phyloP scores from a whole-genome alignment of 2,113 vertebrate genomes.

The Pipa parva region DNA sequence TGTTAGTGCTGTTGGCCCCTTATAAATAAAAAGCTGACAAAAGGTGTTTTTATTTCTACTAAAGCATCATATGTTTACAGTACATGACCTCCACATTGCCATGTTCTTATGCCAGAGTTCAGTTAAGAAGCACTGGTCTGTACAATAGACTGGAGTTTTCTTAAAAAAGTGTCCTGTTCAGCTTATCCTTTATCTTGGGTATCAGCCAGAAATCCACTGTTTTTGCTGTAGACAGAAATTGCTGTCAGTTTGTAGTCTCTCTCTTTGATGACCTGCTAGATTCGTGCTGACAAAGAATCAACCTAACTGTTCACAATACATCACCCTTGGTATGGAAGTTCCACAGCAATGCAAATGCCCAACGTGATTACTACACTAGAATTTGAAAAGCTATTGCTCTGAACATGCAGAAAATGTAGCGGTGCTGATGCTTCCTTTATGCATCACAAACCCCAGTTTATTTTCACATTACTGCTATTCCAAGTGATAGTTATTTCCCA shows the following conservation, averaged over 20 bases:
- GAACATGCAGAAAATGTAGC: slow-evolving; percentile 4
- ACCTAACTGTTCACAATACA: slow-evolving; percentile 7
- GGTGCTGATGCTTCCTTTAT: slow-evolving; percentile 36
- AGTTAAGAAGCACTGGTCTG: no score
- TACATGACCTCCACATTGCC: no score
- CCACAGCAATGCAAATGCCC: slow-evolving; percentile 21
- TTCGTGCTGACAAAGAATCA: slow-evolving; percentile 28
- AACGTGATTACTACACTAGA: slow-evolving; percentile 11
- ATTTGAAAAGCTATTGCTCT: slow-evolving; percentile 30
- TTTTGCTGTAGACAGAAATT: neutral
- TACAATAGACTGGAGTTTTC: no score
- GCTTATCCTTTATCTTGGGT: no score
- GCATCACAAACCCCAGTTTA: slow-evolving; percentile 28
- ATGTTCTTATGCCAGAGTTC: no score
- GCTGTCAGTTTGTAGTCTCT: slow-evolving; percentile 21
- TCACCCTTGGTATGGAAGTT: slow-evolving; percentile 16
- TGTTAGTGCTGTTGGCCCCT: no score
- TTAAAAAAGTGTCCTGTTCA: no score
- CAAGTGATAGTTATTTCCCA: slow-evolving; percentile 30
- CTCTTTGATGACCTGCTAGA: slow-evolving; percentile 6
- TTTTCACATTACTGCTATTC: slow-evolving; percentile 18
- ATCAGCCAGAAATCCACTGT: neutral
- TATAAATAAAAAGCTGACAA: no score
- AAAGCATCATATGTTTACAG: no score
- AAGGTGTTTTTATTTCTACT: no score